phyloP scores from a whole-genome alignment of 2,113 vertebrate genomes.

The Myotis yumanensis region DNA sequence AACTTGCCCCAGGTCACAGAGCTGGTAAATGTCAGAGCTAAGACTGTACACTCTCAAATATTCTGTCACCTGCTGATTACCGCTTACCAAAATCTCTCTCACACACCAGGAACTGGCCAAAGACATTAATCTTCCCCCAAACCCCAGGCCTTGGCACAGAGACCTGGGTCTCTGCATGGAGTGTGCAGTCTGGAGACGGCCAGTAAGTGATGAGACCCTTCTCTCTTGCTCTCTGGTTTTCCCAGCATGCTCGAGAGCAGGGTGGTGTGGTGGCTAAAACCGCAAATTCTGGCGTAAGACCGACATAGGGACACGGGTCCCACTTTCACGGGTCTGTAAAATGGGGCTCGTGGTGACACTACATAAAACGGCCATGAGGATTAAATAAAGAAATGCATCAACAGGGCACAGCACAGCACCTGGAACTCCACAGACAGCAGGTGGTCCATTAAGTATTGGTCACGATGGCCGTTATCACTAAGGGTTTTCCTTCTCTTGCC shows the following conservation, averaged over 20 bases:
- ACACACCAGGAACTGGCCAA: background rate
- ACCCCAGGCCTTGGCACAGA: background rate
- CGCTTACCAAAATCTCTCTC: background rate
- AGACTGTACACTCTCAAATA: rapidly evolving
- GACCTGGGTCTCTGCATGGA: rapidly evolving
- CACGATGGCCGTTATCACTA: background rate
- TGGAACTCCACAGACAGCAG: rapidly evolving
- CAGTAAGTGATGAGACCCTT: background rate
- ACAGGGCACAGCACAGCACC: rapidly evolving
- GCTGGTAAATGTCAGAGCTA: background rate
- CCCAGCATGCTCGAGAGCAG: background rate
- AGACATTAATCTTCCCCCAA: background rate
- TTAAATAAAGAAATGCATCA: background rate
- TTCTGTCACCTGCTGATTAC: background rate
- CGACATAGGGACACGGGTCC: background rate
- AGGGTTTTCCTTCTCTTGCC: background rate
- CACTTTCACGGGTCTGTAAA: background rate
- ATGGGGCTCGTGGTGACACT: background rate
- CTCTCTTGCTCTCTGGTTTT: background rate
- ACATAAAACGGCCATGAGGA: background rate
- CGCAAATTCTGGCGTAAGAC: background rate
- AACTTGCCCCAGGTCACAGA: background rate
- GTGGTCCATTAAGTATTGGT: too few relatives aligned
- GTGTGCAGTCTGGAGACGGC: background rate
- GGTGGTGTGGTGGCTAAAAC: background rate